Conservation (phyloP, 1,140 invertebrate species). For the Brevipalpus yothersi region DNA sequence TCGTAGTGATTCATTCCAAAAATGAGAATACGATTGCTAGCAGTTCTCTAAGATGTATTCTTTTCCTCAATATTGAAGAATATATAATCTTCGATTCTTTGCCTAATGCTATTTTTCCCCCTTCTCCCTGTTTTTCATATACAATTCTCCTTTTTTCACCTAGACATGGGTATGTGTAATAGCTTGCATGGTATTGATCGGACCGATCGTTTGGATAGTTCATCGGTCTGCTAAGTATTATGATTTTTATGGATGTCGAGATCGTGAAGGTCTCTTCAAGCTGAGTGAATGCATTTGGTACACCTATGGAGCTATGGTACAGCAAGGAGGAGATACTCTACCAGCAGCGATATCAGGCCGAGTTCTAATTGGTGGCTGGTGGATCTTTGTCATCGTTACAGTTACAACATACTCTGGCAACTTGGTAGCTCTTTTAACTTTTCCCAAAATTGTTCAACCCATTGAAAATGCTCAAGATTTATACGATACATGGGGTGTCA, state of each 20-base stretch:
- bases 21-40: too few relatives aligned
- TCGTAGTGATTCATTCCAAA: too few relatives aligned
- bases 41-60: too few relatives aligned
- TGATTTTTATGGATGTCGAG: slow-evolving; percentile 23
- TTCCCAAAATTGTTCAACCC: slow-evolving; percentile 52
- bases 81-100: too few relatives aligned
- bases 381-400: slow-evolving; percentile 65
- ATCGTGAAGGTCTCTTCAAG: slow-evolving; percentile 33
- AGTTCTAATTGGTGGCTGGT: slow-evolving; percentile 68
- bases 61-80: too few relatives aligned
- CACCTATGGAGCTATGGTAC: slow-evolving; percentile 59
- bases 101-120: too few relatives aligned
- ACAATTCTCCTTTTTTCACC: background rate
- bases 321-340: slow-evolving; percentile 67
- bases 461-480: slow-evolving; percentile 46
- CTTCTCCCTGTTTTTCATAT: background rate
- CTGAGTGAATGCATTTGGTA: slow-evolving; percentile 36
- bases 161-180: slow-evolving; percentile 58
- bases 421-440: slow-evolving; percentile 73
- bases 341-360: slow-evolving; percentile 60
- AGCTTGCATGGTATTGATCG: slow-evolving; percentile 40
- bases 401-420: slow-evolving; percentile 73
- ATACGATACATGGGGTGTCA: slow-evolving; percentile 27
- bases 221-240: slow-evolving; percentile 44
- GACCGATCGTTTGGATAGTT: slow-evolving; percentile 46